Evolutionary conservation across 2,113 vertebrate genomes (phyloP).

Genomic region (Regulus satrapa): DNA sequence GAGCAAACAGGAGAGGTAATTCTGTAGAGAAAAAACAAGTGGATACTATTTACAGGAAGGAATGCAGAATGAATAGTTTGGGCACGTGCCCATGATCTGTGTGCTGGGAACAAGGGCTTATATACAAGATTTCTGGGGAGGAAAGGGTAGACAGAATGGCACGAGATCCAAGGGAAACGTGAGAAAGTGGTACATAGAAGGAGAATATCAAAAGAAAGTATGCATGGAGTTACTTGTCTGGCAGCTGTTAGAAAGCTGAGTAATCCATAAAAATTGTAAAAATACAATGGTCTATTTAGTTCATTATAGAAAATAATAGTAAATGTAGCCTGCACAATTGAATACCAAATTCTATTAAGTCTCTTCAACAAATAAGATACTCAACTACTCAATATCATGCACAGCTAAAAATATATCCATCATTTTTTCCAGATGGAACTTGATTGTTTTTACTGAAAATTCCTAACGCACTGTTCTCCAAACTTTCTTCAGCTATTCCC

Average conservation of each 20-base stretch:
- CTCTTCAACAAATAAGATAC: not conserved
- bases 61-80: not conserved
- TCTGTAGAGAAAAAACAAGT: not conserved
- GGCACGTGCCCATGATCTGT: not conserved
- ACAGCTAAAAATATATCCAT: constrained; percentile 6
- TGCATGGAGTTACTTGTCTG: not conserved
- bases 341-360: not conserved
- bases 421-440: constrained; percentile 11
- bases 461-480: constrained; percentile 25
- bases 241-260: not conserved
- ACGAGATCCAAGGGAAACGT: not conserved
- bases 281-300: not conserved
- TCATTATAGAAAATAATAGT: not conserved
- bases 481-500: constrained; percentile 24
- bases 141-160: not conserved
- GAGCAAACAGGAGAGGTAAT: not conserved
- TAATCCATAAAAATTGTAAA: not conserved
- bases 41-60: not conserved
- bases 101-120: not conserved
- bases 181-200: not conserved
- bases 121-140: not conserved
- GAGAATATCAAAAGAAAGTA: not conserved
- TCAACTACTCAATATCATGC: not conserved
- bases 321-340: not conserved
- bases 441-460: constrained; percentile 32